Conservation (phyloP, 2,888 invertebrate genomes). For the Teleogryllus oceanicus region DNA sequence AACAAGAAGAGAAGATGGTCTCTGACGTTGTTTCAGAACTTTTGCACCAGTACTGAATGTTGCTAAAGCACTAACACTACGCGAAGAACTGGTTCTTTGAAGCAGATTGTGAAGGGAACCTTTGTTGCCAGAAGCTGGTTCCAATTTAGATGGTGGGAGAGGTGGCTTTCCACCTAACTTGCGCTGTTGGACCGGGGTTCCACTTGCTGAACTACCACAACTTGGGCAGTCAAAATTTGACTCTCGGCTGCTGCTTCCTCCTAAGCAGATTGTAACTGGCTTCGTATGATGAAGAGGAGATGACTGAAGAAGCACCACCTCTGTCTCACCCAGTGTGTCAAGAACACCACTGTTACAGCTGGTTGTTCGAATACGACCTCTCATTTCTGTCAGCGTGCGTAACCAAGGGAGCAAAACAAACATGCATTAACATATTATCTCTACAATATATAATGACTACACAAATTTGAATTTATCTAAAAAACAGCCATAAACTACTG, state of each 20-base stretch:
- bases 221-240: slow-evolving; percentile 29
- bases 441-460: too few species aligned
- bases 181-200: slow-evolving; percentile 33
- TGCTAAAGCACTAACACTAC: slow-evolving; percentile 26
- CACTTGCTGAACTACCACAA: slow-evolving; percentile 31
- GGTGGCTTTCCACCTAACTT: slow-evolving; percentile 28
- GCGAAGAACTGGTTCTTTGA: slow-evolving; percentile 28
- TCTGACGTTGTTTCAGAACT: slow-evolving; percentile 22
- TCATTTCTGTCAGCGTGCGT: slow-evolving; percentile 36
- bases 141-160: slow-evolving; percentile 26
- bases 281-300: slow-evolving; percentile 52
- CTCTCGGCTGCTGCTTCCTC: slow-evolving; percentile 19
- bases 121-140: slow-evolving; percentile 21
- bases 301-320: slow-evolving; percentile 53
- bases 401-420: too few species aligned
- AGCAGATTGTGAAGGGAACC: slow-evolving; percentile 29
- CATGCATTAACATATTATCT: too few species aligned
- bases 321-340: slow-evolving; percentile 48
- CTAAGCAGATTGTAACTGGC: slow-evolving; percentile 43
- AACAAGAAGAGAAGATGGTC: slow-evolving; percentile 36
- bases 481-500: too few species aligned
- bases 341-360: slow-evolving; percentile 47
- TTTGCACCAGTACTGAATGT: slow-evolving; percentile 18
- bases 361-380: slow-evolving; percentile 41
- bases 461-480: too few species aligned